Percentiles rank a stretch among this genome's conserved stretches.
phyloP scores from a whole-genome alignment of 2,797 vertebrate species.

The Macroramphosus scolopax region DNA sequence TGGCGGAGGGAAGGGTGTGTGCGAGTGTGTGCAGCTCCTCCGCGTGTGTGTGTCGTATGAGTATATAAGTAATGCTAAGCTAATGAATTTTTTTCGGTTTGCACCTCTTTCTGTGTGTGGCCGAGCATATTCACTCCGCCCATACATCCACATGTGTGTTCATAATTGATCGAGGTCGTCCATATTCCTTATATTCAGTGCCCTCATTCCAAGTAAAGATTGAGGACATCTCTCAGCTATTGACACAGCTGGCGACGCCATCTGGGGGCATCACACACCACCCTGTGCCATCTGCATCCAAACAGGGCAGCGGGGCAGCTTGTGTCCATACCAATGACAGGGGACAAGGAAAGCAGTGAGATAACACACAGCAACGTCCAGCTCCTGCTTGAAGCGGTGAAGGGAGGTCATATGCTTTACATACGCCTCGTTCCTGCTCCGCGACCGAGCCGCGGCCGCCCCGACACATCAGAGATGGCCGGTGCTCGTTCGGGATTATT shows the following conservation, averaged over 20 bases:
- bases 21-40: conserved; percentile 35
- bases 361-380: conserved; percentile 39
- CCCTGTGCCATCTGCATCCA: conserved; percentile 50
- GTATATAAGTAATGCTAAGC: too few relatives aligned
- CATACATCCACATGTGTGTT: conserved; percentile 33
- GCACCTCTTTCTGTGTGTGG: conserved; percentile 10
- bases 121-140: conserved; percentile 10
- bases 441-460: neutral
- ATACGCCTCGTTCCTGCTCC: conserved; percentile 2
- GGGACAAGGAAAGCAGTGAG: conserved; percentile 46
- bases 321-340: conserved; percentile 64
- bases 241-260: conserved; percentile 79
- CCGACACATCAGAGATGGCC: conserved; percentile 9
- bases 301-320: conserved; percentile 41
- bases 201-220: conserved; percentile 65
- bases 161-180: conserved; percentile 51
- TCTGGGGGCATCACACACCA: conserved; percentile 68
- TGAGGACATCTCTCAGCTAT: conserved; percentile 69
- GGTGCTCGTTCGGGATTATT: conserved; percentile 17
- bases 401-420: conserved; percentile 41
- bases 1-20: conserved; percentile 42
- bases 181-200: conserved; percentile 23
- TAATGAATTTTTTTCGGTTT: too few relatives aligned
- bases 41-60: conserved; percentile 14
- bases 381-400: conserved; percentile 19